phyloP scores from a whole-genome alignment of 2,113 vertebrate species.

The Eptatretus burgeri region DNA sequence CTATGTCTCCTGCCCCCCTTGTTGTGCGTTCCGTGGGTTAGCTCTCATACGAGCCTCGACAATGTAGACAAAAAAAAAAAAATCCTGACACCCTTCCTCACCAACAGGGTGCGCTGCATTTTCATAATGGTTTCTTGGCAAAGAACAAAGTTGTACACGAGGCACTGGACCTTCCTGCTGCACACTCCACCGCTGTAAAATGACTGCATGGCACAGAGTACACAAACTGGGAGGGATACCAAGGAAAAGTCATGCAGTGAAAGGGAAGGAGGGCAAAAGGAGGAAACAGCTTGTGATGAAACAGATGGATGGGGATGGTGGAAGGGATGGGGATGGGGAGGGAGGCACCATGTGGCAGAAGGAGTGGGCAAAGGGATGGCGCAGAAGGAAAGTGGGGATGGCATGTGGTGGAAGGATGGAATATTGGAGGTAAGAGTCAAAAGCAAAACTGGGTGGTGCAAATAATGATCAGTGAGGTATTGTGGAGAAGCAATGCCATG shows the following conservation, averaged over 20 bases:
- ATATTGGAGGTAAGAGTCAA: not conserved
- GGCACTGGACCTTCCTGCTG: slow-evolving; percentile 55
- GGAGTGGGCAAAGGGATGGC: too few relatives aligned
- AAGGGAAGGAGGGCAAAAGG: not conserved
- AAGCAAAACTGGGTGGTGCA: not conserved
- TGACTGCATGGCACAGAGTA: slow-evolving; percentile 14
- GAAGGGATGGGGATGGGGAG: not conserved
- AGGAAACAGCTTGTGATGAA: not conserved
- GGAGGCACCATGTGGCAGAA: not conserved
- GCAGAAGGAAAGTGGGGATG: not conserved
- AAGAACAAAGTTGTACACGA: slow-evolving; percentile 29
- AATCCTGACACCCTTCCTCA: too few relatives aligned
- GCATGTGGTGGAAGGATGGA: too few relatives aligned
- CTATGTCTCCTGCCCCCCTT: too few relatives aligned
- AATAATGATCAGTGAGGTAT: too few relatives aligned
- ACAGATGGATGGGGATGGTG: not conserved
- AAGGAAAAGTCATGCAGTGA: not conserved
- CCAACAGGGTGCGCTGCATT: too few relatives aligned
- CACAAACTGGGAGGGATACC: not conserved
- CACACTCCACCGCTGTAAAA: slow-evolving; percentile 40
- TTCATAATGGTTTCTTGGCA: too few relatives aligned
- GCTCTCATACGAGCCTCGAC: too few relatives aligned
- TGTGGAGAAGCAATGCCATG: too few relatives aligned
- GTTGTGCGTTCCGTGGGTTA: too few relatives aligned
- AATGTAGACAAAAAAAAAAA: too few relatives aligned